phyloP scores from a whole-genome alignment of 1,140 invertebrate species.

The Solenopsis fugax region DNA sequence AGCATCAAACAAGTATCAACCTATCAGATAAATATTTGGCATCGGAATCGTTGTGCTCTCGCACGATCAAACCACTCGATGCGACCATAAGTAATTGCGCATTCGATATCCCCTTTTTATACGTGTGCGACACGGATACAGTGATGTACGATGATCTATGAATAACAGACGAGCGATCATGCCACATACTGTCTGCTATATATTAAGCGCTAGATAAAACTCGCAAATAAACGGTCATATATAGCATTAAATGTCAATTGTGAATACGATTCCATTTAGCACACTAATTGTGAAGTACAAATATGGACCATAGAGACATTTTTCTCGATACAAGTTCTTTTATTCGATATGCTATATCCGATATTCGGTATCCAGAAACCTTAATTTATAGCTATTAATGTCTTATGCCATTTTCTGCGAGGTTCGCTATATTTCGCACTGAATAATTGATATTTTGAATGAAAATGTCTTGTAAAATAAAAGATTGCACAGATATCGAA shows the following conservation, averaged over 20 bases:
- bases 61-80: constrained; percentile 22
- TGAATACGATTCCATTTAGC: constrained; percentile 36
- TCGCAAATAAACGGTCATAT: neutral
- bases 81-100: constrained; percentile 49
- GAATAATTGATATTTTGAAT: neutral
- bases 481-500: neutral
- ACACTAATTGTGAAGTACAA: constrained; percentile 19
- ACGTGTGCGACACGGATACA: neutral
- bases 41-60: constrained; percentile 27
- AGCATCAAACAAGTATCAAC: constrained; percentile 36
- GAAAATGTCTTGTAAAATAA: neutral
- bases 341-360: too few species aligned
- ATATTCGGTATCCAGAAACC: neutral
- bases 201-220: constrained; percentile 28
- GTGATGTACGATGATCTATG: constrained; percentile 3
- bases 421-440: neutral
- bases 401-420: neutral
- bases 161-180: constrained; percentile 37
- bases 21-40: constrained; percentile 41
- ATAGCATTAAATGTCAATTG: constrained; percentile 49
- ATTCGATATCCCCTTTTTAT: constrained; percentile 45
- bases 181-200: neutral
- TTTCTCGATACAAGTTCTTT: neutral
- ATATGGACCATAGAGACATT: neutral
- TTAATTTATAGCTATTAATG: neutral